A percentile compares a stretch with the other conserved stretches of the same genome.
Conservation (phyloP, 2,888 invertebrate genomes). For the Rapana venosa region DNA sequence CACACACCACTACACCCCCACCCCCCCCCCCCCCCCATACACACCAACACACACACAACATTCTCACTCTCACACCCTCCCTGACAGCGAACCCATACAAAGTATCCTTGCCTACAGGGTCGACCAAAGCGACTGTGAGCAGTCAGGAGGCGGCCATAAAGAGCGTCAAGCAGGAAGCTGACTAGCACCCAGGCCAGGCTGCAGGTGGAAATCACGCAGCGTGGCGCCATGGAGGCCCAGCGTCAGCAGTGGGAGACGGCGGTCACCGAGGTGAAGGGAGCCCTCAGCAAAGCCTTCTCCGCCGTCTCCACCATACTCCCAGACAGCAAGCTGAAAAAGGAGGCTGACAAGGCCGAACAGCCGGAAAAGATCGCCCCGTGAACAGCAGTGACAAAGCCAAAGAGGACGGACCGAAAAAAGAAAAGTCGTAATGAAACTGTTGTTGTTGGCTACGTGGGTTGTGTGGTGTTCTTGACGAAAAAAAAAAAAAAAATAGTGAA, state of each 20-base stretch:
- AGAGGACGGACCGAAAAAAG: background rate
- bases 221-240: constrained; percentile 25
- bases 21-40: no score
- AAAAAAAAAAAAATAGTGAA: no score
- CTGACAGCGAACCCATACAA: no score
- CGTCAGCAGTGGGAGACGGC: constrained; percentile 32
- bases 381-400: background rate
- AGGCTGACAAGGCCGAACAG: background rate
- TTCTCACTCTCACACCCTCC: no score
- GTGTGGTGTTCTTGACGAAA: no score
- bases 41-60: no score
- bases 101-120: constrained; percentile 13
- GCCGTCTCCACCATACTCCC: background rate
- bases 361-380: background rate
- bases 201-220: constrained; percentile 36
- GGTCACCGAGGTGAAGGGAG: background rate
- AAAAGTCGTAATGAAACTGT: background rate
- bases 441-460: background rate
- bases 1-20: no score
- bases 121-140: constrained; percentile 19
- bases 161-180: constrained; percentile 33
- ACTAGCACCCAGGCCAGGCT: constrained; percentile 36
- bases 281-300: constrained; percentile 29
- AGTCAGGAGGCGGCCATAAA: constrained; percentile 39
- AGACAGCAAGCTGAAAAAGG: background rate